Base-by-base conservation (phyloP, 2,888 invertebrate genomes). In the Coelinius sp. region DNA sequence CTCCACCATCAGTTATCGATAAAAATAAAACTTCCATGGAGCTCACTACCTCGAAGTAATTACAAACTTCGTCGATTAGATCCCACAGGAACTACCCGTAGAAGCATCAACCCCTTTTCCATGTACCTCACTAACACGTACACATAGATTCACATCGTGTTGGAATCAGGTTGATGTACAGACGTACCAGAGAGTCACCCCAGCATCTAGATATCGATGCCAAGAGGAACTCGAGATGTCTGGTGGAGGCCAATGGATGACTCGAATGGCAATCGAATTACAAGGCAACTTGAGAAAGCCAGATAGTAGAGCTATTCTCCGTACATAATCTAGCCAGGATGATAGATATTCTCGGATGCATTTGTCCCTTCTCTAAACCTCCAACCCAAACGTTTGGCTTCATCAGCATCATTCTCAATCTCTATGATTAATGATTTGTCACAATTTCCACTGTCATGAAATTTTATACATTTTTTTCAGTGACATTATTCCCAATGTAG, bases 51-150 rank as follows among this genome's bases (percentile, higher is more conserved):
- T 27, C 76, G 70, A 83, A 83, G 83, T 83, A 83, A 83, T 83
- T 83, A 83, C 81, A 83, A 83, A 78, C 20, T 83, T 83, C 78
- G 78, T 80, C 80, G 82, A 83, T 81, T 81, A 80, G 81, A 81
- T 81, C 78, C 80, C 77, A 78, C 78, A 76, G 80, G 78, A 80
- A 73, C 65, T 67, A 24, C 46, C 41, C 5, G 41, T 41, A n/a
- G 41, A 41, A 65, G 65, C 52, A 69, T 52, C 12, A 59, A 17
- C 35, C 35, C 35, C 49, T 53, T 25, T n/a, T 24, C 25, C 12
- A 2, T 12, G 12, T 53, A 25, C 24, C 10, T n/a, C 25, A 12
- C 7, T n/a, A 41, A 41, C 41, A 41, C 41, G n/a, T 41, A 41
- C 6, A 10, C 8, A n/a, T 35, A n/a, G 52, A 31, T 22, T 68